These are phyloP conservation scores for Xenus cinereus DNA, from an alignment of 2,113 vertebrate genomes.

Conservation along the genomic window DNA sequence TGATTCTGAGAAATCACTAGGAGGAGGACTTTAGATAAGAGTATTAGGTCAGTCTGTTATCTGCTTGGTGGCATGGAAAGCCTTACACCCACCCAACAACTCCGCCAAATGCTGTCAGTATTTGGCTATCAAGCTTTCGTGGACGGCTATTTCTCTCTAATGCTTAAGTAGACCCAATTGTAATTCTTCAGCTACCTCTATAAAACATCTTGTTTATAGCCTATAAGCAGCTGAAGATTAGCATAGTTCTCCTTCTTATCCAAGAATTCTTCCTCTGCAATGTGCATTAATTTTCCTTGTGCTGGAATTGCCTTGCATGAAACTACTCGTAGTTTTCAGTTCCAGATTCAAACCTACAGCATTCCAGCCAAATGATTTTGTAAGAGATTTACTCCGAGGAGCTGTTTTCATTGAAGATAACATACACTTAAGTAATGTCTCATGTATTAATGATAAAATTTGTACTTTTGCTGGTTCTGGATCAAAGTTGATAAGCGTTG, in stretches of 20 bases:
- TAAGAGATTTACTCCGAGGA: background rate
- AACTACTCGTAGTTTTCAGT: background rate
- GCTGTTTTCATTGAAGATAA: constrained; percentile 41
- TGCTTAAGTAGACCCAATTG: background rate
- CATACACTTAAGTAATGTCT: constrained; percentile 14
- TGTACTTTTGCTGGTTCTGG: constrained; percentile 34
- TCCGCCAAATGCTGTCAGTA: background rate
- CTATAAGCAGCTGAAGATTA: background rate
- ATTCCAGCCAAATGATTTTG: background rate
- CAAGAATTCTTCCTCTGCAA: constrained; percentile 10
- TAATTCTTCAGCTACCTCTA: background rate
- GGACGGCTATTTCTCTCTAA: background rate
- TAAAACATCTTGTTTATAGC: constrained; percentile 12
- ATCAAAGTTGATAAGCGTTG: background rate
- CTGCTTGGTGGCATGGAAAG: background rate
- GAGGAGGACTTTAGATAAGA: background rate
- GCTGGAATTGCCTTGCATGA: background rate
- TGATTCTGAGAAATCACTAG: background rate
- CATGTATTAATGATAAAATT: background rate
- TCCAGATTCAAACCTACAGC: background rate
- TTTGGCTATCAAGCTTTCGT: background rate
- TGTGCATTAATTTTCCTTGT: constrained; percentile 24
- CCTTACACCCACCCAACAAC: background rate
- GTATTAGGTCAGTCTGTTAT: background rate
- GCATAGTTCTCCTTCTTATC: background rate